Conservation (phyloP, 1,140 invertebrate genomes). For the Pseudomyrmex sp. region DNA sequence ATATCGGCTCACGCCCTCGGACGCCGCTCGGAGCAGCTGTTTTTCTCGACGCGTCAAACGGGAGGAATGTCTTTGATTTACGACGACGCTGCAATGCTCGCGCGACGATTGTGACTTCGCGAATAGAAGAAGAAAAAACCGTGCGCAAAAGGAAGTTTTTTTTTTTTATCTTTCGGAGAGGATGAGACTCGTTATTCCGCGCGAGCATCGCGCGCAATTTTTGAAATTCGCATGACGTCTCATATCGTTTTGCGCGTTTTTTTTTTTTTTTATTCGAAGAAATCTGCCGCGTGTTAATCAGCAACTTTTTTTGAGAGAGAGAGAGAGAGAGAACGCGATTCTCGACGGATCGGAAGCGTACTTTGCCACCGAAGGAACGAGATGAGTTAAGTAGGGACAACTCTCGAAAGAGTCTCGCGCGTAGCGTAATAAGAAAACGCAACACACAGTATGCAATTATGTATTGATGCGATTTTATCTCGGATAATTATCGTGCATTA, state of each 20-base stretch:
- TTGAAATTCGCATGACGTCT: not conserved
- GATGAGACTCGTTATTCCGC: too few relatives aligned
- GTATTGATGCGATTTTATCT: constrained; percentile 55
- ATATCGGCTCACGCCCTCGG: constrained; percentile 66
- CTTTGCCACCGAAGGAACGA: constrained; percentile 8
- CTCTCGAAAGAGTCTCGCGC: constrained; percentile 22
- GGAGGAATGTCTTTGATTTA: constrained; percentile 75
- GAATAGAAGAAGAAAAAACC: constrained; percentile 31
- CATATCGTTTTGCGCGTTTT: not conserved
- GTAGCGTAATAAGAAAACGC: constrained; percentile 32
- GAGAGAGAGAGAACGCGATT: constrained; percentile 1
- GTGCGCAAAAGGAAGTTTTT: constrained; percentile 37
- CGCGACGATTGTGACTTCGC: constrained; percentile 71
- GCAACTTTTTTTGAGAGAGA: too few relatives aligned
- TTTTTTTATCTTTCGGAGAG: constrained; percentile 3
- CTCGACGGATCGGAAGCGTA: constrained; percentile 18
- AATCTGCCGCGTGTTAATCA: not conserved
- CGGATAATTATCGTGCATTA: constrained; percentile 50
- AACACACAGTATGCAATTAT: constrained; percentile 45
- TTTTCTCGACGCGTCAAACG: constrained; percentile 74
- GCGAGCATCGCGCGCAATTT: constrained; percentile 24
- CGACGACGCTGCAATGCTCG: constrained; percentile 53
- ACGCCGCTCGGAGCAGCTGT: constrained; percentile 70
- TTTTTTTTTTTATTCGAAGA: not conserved
- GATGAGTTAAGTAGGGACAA: constrained; percentile 11